These are phyloP conservation scores for Copidosoma aretas DNA, from an alignment of 2,888 invertebrate species.

Conservation along the genomic window DNA sequence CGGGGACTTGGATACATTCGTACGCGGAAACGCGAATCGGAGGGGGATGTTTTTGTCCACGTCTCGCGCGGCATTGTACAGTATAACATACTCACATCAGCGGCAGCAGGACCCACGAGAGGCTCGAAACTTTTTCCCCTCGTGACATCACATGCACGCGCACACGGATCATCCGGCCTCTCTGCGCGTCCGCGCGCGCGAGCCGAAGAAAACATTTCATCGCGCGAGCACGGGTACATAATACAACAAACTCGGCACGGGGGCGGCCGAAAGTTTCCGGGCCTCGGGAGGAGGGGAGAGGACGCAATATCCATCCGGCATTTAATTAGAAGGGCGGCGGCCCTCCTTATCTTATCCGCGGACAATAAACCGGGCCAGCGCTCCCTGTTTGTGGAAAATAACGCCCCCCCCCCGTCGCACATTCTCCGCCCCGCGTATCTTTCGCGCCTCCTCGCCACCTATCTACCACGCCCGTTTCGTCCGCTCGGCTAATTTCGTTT, in stretches of 20 bases:
- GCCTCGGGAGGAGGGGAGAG: slow-evolving; percentile 5
- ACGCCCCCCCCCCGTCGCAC: slow-evolving; percentile 33
- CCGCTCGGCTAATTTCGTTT: slow-evolving; percentile 30
- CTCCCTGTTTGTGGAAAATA: slow-evolving; percentile 39
- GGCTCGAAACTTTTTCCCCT: no score
- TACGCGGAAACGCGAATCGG: no score
- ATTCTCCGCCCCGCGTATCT: slow-evolving; percentile 28
- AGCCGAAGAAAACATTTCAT: no score
- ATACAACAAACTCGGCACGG: no score
- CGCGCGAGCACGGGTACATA: no score
- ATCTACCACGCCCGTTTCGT: background rate
- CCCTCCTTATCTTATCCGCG: slow-evolving; percentile 34
- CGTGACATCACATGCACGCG: no score
- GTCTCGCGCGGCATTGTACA: no score
- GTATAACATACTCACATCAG: no score
- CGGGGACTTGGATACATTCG: background rate
- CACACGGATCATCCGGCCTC: no score
- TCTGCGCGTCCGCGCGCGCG: no score
- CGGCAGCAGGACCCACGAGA: no score
- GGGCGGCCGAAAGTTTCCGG: background rate
- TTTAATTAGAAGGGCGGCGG: slow-evolving; percentile 36
- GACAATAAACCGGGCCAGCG: slow-evolving; percentile 34
- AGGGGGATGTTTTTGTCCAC: no score
- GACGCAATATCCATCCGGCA: slow-evolving; percentile 28
- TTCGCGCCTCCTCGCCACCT: background rate